Conservation (phyloP, 2,797 vertebrate genomes). For the Bovichtus diacanthus region DNA sequence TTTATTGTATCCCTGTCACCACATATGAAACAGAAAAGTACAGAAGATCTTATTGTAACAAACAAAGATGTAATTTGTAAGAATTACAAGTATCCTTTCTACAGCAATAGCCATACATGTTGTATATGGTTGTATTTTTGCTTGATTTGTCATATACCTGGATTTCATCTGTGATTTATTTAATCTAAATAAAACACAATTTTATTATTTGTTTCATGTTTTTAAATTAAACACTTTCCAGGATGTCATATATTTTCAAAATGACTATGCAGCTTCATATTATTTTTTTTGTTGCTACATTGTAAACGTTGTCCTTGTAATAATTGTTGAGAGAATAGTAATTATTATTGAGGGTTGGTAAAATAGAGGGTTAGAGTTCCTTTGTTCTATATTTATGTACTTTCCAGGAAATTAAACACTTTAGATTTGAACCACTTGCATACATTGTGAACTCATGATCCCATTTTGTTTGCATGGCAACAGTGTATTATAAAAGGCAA, state of each 20-base stretch:
- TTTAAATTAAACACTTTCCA: constrained; percentile 53
- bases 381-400: constrained; percentile 41
- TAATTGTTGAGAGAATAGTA: constrained; percentile 39
- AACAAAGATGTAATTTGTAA: background rate
- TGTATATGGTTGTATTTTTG: background rate
- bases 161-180: background rate
- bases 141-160: background rate
- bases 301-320: constrained; percentile 32
- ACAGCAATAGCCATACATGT: background rate
- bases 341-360: constrained; percentile 49
- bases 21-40: constrained; percentile 25
- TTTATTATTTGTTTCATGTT: constrained; percentile 33
- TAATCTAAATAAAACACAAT: background rate
- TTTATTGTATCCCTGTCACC: constrained; percentile 45
- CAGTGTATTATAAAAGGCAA: background rate
- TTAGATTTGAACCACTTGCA: constrained; percentile 38
- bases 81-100: background rate
- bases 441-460: constrained; percentile 41
- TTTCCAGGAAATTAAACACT: constrained; percentile 68
- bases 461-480: constrained; percentile 26
- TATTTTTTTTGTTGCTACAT: background rate
- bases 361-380: constrained; percentile 60
- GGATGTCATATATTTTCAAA: constrained; percentile 55
- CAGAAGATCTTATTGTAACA: background rate
- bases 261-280: constrained; percentile 34